These are phyloP conservation scores for Germaria angustata DNA, from an alignment of 2,888 invertebrate species.

Conservation along the genomic window DNA sequence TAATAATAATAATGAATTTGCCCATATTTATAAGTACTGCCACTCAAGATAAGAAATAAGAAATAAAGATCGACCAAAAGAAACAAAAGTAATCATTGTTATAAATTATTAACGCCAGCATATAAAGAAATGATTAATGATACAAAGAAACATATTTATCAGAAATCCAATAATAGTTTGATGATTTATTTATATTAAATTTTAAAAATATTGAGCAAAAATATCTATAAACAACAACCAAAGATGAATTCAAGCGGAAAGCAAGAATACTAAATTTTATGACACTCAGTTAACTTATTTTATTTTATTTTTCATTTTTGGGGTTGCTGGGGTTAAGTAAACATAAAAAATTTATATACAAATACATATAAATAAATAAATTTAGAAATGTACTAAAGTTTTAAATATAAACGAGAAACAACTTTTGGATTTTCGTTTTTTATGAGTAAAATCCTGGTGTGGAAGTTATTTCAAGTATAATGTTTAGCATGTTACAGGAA, in stretches of 20 bases:
- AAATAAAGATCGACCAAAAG: not conserved
- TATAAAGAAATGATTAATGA: not conserved
- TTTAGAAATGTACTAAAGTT: too few relatives aligned
- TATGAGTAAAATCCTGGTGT: too few relatives aligned
- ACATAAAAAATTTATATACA: not conserved
- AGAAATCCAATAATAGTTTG: constrained; percentile 11
- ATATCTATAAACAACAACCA: too few relatives aligned
- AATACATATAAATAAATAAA: too few relatives aligned
- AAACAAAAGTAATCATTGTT: not conserved
- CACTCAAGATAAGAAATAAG: too few relatives aligned
- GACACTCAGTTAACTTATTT: not conserved
- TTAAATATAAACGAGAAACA: too few relatives aligned
- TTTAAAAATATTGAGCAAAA: constrained; percentile 11
- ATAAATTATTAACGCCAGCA: too few relatives aligned
- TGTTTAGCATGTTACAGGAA: too few relatives aligned
- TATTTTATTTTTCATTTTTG: not conserved
- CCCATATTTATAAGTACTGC: too few relatives aligned
- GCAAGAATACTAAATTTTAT: not conserved
- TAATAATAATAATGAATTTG: too few relatives aligned
- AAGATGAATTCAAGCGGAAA: not conserved
- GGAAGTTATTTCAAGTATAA: too few relatives aligned
- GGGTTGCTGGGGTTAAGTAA: not conserved
- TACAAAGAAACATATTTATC: not conserved
- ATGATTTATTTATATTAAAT: constrained; percentile 46
- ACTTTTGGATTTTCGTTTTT: too few relatives aligned